Conservation (phyloP, 1,140 invertebrate species). For the Lerema accius region DNA sequence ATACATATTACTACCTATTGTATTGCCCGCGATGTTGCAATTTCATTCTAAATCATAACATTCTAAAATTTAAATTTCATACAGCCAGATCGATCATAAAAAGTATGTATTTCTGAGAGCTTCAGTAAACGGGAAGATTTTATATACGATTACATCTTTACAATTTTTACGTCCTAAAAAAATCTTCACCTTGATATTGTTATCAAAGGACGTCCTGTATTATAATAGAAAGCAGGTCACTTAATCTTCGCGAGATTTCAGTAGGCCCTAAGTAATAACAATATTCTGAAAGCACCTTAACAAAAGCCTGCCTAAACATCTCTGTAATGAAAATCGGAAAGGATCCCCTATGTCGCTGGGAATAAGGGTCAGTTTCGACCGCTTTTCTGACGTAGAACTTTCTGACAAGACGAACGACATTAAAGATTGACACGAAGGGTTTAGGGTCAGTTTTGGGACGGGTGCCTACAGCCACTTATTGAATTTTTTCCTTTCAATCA, state of each 20-base stretch:
- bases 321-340: conserved; percentile 14
- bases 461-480: conserved; percentile 29
- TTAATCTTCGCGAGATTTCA: conserved; percentile 20
- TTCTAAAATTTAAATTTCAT: too few species aligned
- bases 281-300: conserved; percentile 33
- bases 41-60: too few species aligned
- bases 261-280: conserved; percentile 17
- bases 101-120: too few species aligned
- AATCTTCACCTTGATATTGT: neutral
- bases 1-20: too few species aligned
- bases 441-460: conserved; percentile 31
- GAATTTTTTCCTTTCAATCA: conserved; percentile 34
- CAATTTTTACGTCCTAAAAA: too few species aligned
- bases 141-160: too few species aligned
- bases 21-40: too few species aligned
- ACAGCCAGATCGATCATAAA: too few species aligned
- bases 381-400: conserved; percentile 11
- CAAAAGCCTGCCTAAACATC: conserved; percentile 27
- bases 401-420: conserved; percentile 32
- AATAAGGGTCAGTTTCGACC: conserved; percentile 6
- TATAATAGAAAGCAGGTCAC: conserved; percentile 13
- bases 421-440: conserved; percentile 33
- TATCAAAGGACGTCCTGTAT: neutral
- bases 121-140: too few species aligned
- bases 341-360: neutral